Conservation (phyloP, 2,888 invertebrate genomes). For the Drosophila greeni region DNA sequence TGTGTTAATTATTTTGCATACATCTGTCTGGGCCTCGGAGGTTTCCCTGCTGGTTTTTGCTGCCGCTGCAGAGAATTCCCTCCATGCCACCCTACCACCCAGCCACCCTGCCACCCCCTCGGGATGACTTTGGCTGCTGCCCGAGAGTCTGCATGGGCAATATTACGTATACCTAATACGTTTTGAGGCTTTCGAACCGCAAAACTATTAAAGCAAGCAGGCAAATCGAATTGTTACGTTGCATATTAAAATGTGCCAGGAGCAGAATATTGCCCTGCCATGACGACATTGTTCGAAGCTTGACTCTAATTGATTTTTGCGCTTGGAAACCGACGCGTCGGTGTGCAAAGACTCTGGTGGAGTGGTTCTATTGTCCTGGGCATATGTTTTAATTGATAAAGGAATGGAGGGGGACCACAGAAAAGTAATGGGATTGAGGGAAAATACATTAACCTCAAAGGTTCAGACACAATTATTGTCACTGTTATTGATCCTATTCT, state of each 20-base stretch:
- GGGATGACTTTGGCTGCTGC: constrained; percentile 23
- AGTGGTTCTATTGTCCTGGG: background rate
- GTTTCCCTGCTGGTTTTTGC: constrained; percentile 46
- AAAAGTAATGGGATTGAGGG: background rate
- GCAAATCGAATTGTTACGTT: constrained; percentile 67
- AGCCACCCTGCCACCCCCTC: background rate
- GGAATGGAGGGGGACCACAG: background rate
- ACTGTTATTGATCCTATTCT: background rate
- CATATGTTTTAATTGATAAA: constrained; percentile 10
- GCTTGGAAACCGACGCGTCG: constrained; percentile 35
- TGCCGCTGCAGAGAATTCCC: constrained; percentile 11
- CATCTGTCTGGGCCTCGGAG: constrained; percentile 27
- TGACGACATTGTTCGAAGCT: constrained; percentile 53
- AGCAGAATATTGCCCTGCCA: constrained; percentile 26
- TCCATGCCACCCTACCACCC: background rate
- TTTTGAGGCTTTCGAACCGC: constrained; percentile 70
- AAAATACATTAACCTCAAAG: constrained; percentile 6
- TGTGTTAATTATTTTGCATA: constrained; percentile 74
- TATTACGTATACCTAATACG: constrained; percentile 71
- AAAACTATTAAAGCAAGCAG: constrained; percentile 73
- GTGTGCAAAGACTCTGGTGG: constrained; percentile 8
- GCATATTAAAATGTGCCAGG: constrained; percentile 56
- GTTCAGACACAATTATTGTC: background rate
- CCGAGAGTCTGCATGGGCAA: constrained; percentile 47
- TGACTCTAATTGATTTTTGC: constrained; percentile 67